Evolutionary conservation across 2,888 invertebrate genomes (phyloP), one percentile per base, ranked within the genome.

Genomic region (Lepidocyrtinus sp.): DNA sequence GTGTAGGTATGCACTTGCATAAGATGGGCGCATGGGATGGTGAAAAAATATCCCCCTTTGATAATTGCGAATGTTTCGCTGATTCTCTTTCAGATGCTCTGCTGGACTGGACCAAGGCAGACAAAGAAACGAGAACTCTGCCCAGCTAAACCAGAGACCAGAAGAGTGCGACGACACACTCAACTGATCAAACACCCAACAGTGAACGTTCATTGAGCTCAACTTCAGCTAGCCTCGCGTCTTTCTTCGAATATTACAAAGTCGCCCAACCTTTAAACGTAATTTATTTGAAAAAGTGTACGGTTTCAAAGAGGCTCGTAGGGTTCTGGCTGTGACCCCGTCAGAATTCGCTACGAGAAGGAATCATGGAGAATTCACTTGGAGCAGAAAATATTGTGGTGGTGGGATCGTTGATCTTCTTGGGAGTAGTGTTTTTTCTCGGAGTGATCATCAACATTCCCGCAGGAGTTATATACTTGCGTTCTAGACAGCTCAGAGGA

Each of bases 361-460:
- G 75, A 12, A 26, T 12, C 46, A 24, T 22, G 19, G 64, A 26
- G 3, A 36, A 36, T 36, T 36, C 12, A 5, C 36, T 22, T 25
- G 17, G 17, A 3, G 9, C 27, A n/a, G 5, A 3, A 19, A 3
- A 63, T 12, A 22, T 69, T 12, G 9, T 67, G 1, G 21, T 78
- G 9, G 19, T 61, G 19, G 78, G 72, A 62, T 62, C 62, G 3
- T 46, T 78, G 15, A 9, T 36, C 9, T 55, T 69, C 21, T 25
- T 79, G 2, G 79, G 69, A 68, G 68, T 74, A 7, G 27, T 83
- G 1, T 82, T 84, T 22, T 12, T 75, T 7, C 69, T 77, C 25
- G 84, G 83, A n/a, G 36, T 84, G 9, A n/a, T 81, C 9, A 70
- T 78, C 19, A 85, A 85, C 45, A 26, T 73, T 9, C 83, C 84